Percentiles rank a stretch among this genome's conserved stretches.
Evolutionary conservation across 1,140 invertebrate genomes (phyloP).

Genomic region (Mylabris phalerata): DNA sequence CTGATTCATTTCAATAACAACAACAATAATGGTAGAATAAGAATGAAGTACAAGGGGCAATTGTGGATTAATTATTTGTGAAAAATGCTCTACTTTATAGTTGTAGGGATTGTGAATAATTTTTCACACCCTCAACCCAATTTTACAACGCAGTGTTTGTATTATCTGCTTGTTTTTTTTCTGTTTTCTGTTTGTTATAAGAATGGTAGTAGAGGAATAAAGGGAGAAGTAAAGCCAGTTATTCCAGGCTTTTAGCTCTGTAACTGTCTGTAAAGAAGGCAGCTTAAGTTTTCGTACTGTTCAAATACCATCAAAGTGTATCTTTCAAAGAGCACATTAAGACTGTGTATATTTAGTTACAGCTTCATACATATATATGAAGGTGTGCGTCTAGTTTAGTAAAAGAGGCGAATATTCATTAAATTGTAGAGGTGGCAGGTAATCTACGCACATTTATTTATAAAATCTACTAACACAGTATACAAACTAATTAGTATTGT

Average conservation of each 20-base stretch:
- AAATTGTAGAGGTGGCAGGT: conserved; percentile 9
- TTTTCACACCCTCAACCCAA: too few species aligned
- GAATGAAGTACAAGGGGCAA: not conserved
- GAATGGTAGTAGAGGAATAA: conserved; percentile 1
- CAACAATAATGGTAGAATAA: too few species aligned
- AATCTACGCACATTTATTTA: conserved; percentile 18
- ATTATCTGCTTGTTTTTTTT: too few species aligned
- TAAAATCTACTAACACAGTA: not conserved
- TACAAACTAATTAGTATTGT: conserved; percentile 17
- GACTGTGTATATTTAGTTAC: too few species aligned
- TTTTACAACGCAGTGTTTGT: too few species aligned
- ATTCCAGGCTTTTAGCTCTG: conserved; percentile 2
- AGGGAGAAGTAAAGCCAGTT: not conserved
- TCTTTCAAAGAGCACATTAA: too few species aligned
- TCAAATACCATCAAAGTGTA: not conserved
- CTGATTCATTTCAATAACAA: not conserved
- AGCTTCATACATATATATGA: too few species aligned
- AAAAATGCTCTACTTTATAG: too few species aligned
- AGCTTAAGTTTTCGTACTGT: not conserved
- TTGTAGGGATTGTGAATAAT: too few species aligned
- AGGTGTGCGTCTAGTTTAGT: too few species aligned
- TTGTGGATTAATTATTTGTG: conserved; percentile 8
- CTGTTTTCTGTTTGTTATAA: not conserved
- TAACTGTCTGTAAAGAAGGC: not conserved
- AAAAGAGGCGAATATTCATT: conserved; percentile 17